phyloP scores from a whole-genome alignment of 35 echinoderm and acorn worm species.

The Ophiothrix spiculata region DNA sequence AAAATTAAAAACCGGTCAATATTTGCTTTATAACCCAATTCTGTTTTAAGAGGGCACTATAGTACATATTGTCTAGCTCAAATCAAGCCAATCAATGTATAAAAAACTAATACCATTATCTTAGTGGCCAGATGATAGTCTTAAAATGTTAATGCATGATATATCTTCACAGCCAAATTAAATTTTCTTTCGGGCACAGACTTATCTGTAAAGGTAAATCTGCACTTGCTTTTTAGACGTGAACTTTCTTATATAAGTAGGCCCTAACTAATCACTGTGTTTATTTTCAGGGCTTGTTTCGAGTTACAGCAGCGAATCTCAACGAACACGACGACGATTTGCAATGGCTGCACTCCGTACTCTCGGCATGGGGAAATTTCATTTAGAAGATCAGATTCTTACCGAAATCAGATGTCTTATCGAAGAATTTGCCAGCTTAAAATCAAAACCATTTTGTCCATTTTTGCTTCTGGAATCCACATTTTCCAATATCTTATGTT shows the following conservation, averaged over 20 bases:
- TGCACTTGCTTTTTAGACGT: not conserved
- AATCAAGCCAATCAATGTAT: too few relatives aligned
- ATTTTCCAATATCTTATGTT: not conserved
- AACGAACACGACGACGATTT: not conserved
- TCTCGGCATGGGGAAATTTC: not conserved
- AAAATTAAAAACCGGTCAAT: too few relatives aligned
- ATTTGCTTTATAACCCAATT: too few relatives aligned
- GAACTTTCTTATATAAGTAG: not conserved
- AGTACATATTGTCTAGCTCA: too few relatives aligned
- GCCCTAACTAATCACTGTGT: not conserved
- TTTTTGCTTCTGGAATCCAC: not conserved
- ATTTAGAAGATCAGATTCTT: not conserved
- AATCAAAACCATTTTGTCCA: not conserved
- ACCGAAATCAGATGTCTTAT: not conserved
- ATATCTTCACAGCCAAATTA: not conserved
- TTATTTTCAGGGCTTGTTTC: not conserved
- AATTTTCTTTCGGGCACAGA: not conserved
- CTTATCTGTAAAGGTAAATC: not conserved
- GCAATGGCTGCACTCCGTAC: not conserved
- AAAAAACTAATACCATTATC: not conserved
- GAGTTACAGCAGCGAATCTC: not conserved
- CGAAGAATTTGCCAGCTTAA: not conserved
- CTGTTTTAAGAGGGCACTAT: too few relatives aligned
- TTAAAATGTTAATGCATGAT: not conserved
- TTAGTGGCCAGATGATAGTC: not conserved